A percentile compares a stretch with the other conserved stretches of the same genome.
Evolutionary conservation across 2,113 vertebrate species (phyloP).

Genomic region (Hemichromis elongatus): DNA sequence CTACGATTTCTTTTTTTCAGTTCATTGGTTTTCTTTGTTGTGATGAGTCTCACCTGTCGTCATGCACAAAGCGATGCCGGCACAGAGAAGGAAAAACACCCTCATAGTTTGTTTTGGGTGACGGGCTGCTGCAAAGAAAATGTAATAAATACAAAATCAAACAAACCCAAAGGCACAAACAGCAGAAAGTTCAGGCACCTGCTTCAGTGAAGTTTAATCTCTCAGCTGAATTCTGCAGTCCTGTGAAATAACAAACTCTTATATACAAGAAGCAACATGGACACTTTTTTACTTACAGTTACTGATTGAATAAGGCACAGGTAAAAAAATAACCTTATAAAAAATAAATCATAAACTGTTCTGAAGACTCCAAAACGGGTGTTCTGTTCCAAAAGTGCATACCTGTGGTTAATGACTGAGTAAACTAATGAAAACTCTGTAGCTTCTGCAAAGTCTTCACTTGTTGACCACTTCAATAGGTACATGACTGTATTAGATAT

Average conservation of each 20-base stretch:
- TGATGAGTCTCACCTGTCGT: background rate
- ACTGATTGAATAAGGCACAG: accelerated
- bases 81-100: background rate
- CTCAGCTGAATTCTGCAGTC: background rate
- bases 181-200: background rate
- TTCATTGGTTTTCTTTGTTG: background rate
- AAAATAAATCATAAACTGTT: background rate
- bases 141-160: background rate
- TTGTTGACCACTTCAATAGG: background rate
- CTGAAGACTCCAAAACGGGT: background rate
- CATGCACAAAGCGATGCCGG: background rate
- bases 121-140: background rate
- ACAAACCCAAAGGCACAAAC: background rate
- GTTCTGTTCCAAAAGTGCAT: background rate
- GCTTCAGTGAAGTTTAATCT: background rate
- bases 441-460: background rate
- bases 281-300: background rate
- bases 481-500: background rate
- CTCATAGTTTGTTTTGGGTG: background rate
- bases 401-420: background rate
- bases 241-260: background rate
- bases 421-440: background rate
- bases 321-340: background rate
- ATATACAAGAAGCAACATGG: background rate
- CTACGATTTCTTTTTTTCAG: too few relatives aligned